These are phyloP conservation scores for Protonibea diacanthus DNA, from an alignment of 2,797 vertebrate species.

Conservation along the genomic window DNA sequence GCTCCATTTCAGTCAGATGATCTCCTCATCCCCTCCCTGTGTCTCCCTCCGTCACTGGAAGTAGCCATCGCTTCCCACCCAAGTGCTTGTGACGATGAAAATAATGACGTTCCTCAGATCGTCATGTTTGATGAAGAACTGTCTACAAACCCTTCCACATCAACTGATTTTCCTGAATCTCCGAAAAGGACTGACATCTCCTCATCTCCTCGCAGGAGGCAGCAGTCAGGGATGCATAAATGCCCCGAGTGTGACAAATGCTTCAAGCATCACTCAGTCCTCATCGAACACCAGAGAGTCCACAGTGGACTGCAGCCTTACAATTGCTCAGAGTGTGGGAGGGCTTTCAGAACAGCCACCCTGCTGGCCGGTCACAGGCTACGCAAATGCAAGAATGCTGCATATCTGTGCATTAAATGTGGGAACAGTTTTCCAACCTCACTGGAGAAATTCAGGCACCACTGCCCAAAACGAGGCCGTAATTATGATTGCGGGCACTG, in stretches of 20 bases:
- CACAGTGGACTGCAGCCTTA: conserved; percentile 81
- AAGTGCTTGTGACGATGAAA: conserved; percentile 78
- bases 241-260: conserved; percentile 78
- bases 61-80: conserved; percentile 82
- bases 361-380: conserved; percentile 81
- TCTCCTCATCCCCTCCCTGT: conserved; percentile 81
- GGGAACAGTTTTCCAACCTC: conserved; percentile 82
- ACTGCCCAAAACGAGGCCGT: conserved; percentile 77
- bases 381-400: conserved; percentile 82
- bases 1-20: conserved; percentile 82
- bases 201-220: conserved; percentile 61
- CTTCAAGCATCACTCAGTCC: conserved; percentile 81
- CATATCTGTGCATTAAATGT: conserved; percentile 83
- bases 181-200: conserved; percentile 68
- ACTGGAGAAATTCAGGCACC: conserved; percentile 82
- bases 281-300: conserved; percentile 80
- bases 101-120: conserved; percentile 77
- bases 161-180: conserved; percentile 75
- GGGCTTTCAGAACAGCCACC: conserved; percentile 82
- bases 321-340: conserved; percentile 81
- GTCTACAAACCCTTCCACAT: conserved; percentile 81
- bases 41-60: conserved; percentile 81
- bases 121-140: conserved; percentile 84
- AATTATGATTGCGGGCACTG: conserved; percentile 76
- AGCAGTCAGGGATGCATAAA: conserved; percentile 72